Conservation (phyloP, 2,113 vertebrate species). For the Tamias sibiricus region DNA sequence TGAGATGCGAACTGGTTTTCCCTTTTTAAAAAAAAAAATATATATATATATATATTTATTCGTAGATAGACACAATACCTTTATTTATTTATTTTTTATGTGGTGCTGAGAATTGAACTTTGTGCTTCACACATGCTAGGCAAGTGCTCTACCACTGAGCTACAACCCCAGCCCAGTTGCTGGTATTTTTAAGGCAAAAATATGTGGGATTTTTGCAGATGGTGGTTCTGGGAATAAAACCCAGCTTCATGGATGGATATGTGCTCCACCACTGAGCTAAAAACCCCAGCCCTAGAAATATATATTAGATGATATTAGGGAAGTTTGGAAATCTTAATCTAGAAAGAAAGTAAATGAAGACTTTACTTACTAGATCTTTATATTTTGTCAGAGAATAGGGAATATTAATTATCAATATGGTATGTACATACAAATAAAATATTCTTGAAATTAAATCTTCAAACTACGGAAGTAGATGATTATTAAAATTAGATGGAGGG, state of each 20-base stretch:
- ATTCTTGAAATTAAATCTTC: not conserved
- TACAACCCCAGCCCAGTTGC: too few species aligned
- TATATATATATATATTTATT: too few species aligned
- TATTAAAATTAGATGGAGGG: constrained; percentile 9
- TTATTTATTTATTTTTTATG: too few species aligned
- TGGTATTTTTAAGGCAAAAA: too few species aligned
- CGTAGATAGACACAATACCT: too few species aligned
- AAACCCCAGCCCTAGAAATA: not conserved
- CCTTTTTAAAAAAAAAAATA: too few species aligned
- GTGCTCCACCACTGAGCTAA: not conserved
- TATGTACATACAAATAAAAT: constrained; percentile 9
- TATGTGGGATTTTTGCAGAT: too few species aligned
- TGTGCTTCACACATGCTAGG: too few species aligned
- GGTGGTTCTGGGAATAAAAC: not conserved
- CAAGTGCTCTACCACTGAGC: too few species aligned
- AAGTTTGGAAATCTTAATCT: constrained; percentile 47
- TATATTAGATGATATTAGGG: not conserved
- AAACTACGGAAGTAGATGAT: not conserved
- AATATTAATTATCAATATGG: not conserved
- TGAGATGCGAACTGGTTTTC: too few species aligned
- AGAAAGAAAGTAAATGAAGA: constrained; percentile 53
- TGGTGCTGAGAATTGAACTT: too few species aligned
- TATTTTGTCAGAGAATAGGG: not conserved
- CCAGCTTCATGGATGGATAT: not conserved
- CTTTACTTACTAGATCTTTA: not conserved